A percentile compares a stretch with the other conserved stretches of the same genome.
phyloP scores from a whole-genome alignment of 2,797 vertebrate species.

The Zenarchopterus dispar region DNA sequence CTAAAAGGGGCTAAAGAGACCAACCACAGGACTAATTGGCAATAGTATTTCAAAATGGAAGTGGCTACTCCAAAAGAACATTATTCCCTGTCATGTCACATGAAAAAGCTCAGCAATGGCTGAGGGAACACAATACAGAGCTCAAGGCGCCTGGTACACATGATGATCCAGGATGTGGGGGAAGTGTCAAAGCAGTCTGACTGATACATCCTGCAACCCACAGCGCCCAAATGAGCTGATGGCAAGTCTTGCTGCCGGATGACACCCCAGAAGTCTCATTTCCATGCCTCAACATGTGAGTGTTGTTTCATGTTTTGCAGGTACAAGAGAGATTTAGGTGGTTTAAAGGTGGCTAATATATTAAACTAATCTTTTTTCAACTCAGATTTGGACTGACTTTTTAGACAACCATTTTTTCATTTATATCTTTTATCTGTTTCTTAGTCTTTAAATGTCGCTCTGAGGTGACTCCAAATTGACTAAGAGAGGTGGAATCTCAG shows the following conservation, averaged over 20 bases:
- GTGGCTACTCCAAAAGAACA: neutral
- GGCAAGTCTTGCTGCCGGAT: neutral
- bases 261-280: neutral
- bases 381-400: no score
- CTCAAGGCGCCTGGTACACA: neutral
- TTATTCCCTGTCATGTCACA: neutral
- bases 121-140: neutral
- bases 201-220: neutral
- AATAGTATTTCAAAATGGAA: neutral
- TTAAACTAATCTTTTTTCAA: no score
- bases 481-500: no score
- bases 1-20: neutral
- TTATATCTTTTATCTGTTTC: no score
- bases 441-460: no score
- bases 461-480: no score
- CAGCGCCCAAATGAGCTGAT: neutral
- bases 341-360: neutral
- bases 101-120: conserved; percentile 1
- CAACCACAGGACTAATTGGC: neutral
- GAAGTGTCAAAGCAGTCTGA: neutral
- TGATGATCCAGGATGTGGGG: neutral
- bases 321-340: neutral
- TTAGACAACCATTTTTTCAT: no score
- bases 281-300: neutral
- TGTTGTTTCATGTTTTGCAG: neutral